These are phyloP conservation scores for Enteromius fasciolatus DNA, from an alignment of 2,797 vertebrate genomes.

Conservation along the genomic window DNA sequence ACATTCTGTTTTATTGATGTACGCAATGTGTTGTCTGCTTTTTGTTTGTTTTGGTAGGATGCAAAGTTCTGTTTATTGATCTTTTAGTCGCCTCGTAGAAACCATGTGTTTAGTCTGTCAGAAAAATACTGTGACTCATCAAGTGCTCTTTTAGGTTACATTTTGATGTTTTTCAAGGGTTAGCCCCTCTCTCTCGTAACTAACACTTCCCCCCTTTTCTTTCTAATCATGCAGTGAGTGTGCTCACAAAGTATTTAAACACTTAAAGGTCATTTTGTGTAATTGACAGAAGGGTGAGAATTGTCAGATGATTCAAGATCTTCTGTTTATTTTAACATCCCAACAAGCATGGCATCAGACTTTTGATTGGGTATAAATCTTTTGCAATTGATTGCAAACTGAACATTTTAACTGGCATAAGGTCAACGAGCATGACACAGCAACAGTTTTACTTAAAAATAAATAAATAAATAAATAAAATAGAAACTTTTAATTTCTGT, in stretches of 20 bases:
- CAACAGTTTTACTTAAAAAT: neutral
- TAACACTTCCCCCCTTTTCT: neutral
- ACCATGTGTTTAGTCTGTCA: constrained; percentile 58
- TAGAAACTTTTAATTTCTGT: neutral
- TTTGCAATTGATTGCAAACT: too few species aligned
- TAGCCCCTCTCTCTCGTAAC: neutral
- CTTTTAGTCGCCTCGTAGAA: constrained; percentile 39
- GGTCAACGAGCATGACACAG: neutral
- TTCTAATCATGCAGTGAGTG: constrained; percentile 33
- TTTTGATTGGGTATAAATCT: too few species aligned
- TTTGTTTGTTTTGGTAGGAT: constrained; percentile 53
- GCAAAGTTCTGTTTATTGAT: constrained; percentile 54
- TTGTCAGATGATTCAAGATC: neutral
- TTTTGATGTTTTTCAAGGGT: constrained; percentile 43
- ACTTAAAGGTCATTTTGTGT: neutral
- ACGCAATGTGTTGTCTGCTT: constrained; percentile 44
- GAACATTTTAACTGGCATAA: too few species aligned
- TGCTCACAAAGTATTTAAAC: constrained; percentile 2
- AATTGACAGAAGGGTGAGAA: neutral
- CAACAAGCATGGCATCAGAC: neutral
- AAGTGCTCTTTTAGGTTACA: constrained; percentile 53
- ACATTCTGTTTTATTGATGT: constrained; percentile 45
- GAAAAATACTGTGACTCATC: constrained; percentile 64
- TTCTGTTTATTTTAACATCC: neutral
- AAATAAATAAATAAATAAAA: neutral